Evolutionary conservation across 2,113 vertebrate species (phyloP).

Genomic region (Ptyas mucosa): DNA sequence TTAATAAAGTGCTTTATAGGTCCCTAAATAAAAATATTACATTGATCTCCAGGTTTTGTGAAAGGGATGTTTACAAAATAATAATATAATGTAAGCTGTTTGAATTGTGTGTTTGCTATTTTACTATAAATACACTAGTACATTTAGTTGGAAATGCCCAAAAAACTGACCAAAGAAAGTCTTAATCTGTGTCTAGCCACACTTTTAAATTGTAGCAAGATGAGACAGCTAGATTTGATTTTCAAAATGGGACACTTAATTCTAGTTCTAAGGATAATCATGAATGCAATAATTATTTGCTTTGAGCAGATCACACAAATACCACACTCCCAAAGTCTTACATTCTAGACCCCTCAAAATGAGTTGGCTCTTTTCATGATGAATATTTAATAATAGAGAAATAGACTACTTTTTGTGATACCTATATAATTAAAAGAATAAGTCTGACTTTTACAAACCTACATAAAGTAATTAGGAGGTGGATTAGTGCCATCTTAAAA

Average conservation of each 20-base stretch:
- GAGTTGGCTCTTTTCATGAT: slow-evolving; percentile 11
- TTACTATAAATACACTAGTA: background rate
- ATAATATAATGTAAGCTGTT: background rate
- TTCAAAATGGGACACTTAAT: background rate
- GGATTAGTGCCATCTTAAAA: slow-evolving; percentile 25
- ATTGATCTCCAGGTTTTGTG: background rate
- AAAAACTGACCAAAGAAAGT: background rate
- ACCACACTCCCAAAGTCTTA: slow-evolving; percentile 16
- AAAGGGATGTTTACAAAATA: background rate
- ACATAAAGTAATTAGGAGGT: background rate
- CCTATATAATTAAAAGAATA: slow-evolving; percentile 17
- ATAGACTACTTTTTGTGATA: slow-evolving; percentile 19
- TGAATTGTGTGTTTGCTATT: background rate
- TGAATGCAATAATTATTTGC: slow-evolving; percentile 4
- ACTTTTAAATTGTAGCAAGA: background rate
- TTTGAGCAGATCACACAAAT: slow-evolving; percentile 2
- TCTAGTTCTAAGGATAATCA: background rate
- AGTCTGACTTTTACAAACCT: slow-evolving; percentile 8
- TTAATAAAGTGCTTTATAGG: background rate
- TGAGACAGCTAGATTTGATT: background rate
- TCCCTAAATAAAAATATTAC: background rate
- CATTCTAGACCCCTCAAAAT: slow-evolving; percentile 12
- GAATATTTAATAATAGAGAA: slow-evolving; percentile 23
- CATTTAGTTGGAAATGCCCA: background rate
- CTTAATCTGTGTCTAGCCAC: background rate